Conservation (phyloP, 2,797 vertebrate species). For the Tolypeutes matacus region DNA sequence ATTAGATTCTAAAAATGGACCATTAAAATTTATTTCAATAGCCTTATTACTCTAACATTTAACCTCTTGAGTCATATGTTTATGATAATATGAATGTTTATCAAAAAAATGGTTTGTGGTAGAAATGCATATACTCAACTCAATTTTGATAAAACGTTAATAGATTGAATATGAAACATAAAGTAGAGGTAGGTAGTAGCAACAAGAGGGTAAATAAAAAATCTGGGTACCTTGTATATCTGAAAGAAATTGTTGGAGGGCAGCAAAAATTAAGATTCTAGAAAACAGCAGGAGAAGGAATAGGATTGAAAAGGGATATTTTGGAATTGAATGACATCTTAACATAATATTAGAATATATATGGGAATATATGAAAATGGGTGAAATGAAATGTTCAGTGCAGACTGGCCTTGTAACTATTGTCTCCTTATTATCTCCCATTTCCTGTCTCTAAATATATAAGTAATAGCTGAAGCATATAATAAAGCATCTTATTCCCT, state of each 20-base stretch:
- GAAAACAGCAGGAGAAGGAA: neutral
- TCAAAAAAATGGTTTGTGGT: neutral
- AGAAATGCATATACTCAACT: neutral
- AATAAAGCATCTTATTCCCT: neutral
- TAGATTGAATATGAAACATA: neutral
- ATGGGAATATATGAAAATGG: neutral
- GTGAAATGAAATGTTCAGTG: neutral
- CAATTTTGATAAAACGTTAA: conserved; percentile 2
- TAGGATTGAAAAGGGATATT: neutral
- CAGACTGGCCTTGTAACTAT: neutral
- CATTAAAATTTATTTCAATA: neutral
- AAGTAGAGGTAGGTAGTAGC: neutral
- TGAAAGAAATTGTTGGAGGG: neutral
- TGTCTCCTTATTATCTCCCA: neutral
- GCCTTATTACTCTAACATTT: neutral
- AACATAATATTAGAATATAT: neutral
- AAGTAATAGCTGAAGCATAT: neutral
- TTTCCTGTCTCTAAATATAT: neutral
- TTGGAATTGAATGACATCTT: neutral
- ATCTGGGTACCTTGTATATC: neutral
- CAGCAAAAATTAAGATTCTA: conserved; percentile 22
- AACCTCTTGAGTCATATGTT: neutral
- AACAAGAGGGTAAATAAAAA: neutral
- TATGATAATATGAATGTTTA: neutral
- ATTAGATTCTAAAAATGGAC: conserved; percentile 24